Conservation (phyloP, 2,113 vertebrate species). For the Ctenomys sociabilis region DNA sequence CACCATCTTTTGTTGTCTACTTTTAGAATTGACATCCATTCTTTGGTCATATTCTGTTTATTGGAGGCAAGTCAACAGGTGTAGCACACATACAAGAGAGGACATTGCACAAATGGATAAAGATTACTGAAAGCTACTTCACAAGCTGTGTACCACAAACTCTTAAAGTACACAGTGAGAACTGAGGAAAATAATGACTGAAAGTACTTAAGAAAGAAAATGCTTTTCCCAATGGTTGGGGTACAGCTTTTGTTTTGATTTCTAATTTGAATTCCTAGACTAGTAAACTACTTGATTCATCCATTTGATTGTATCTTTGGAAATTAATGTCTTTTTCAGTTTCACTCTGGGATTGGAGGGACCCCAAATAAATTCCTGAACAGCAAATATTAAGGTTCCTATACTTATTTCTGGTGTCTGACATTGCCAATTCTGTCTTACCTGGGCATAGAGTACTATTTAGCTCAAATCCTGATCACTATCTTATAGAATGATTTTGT, state of each 20-base stretch:
- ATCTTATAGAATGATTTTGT: background rate
- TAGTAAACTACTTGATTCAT: background rate
- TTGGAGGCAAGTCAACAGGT: background rate
- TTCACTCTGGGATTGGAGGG: background rate
- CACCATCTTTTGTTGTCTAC: background rate
- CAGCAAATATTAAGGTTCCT: background rate
- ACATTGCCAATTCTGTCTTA: background rate
- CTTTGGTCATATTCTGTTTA: background rate
- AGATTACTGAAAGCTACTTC: background rate
- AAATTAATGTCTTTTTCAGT: background rate
- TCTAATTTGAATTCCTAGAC: conserved; percentile 42
- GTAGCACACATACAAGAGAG: background rate
- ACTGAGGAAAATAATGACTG: background rate
- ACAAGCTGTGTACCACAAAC: background rate
- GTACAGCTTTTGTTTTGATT: background rate
- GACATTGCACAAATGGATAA: background rate
- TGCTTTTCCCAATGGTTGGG: background rate
- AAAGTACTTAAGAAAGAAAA: background rate
- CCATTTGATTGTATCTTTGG: background rate
- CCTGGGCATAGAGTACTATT: background rate
- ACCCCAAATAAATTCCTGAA: background rate
- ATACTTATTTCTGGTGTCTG: conserved; percentile 1
- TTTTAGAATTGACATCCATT: background rate
- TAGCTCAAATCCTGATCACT: background rate
- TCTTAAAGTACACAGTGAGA: background rate